Evolutionary conservation across 2,113 vertebrate genomes (phyloP), one percentile per base, ranked within the genome.

Genomic region (Dasyurus viverrinus): DNA sequence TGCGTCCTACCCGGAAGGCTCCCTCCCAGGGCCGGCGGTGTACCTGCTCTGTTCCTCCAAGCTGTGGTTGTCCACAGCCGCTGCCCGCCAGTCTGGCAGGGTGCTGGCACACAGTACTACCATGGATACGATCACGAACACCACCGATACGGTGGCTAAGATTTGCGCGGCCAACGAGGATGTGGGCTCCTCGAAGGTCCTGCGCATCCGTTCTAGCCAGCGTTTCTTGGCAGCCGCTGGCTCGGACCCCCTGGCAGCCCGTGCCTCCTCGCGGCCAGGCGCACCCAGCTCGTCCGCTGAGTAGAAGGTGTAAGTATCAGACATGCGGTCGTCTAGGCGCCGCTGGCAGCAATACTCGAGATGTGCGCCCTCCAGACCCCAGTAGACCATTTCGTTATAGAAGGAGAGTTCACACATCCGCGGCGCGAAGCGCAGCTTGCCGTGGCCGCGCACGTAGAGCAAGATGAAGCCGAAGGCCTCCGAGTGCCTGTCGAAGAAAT

Each of bases 401-500:
- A 99, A 99, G 91, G 99, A 99, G 90, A 99, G 99, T 98, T 99
- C 99, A 97, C 99, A 99, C 99, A 99, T 99, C 96, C 99, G 99
- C 96, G 99, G 99, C 90, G 99, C 99, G 96, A 99, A 99, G 96
- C 99, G 99, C 97, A 99, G 98, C 98, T 99, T 99, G 5, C 99
- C 99, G 95, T 99, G 99, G 96, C 98, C 98, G 98, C 99, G 99
- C 98, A 99, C 99, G 95, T 99, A 99, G 36, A 99, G 98, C 99
- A 99, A 99, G 98, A 99, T 99, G 98, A 99, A 99, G 94, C 99
- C 99, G 94, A 99, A 99, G 89, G 99, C 99, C 97, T 99, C 99
- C 14, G 99, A 99, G 98, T 99, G 99, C 92, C 99, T 98, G 98
- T 99, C 99, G 98, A 99, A 99, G 98, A 99, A 99, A 97, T 99